A percentile compares a stretch with the other conserved stretches of the same genome.
Conservation (phyloP, 2,888 invertebrate species). For the Gymnosoma rotundatum region DNA sequence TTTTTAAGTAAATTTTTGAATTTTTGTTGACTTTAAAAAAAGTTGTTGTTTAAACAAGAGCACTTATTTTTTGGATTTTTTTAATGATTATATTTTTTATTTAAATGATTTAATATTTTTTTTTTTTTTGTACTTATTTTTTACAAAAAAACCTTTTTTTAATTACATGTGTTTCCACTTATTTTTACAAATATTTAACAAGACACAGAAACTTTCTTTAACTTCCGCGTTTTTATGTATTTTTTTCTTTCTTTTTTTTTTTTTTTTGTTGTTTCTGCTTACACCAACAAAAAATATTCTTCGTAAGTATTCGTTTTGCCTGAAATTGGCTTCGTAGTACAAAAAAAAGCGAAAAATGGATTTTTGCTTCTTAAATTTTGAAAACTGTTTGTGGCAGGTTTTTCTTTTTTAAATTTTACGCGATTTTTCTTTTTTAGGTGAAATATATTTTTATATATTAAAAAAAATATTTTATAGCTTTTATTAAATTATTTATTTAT, state of each 20-base stretch:
- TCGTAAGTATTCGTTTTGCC: slow-evolving; percentile 64
- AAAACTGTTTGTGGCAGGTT: background rate
- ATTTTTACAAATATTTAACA: slow-evolving; percentile 48
- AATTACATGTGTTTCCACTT: slow-evolving; percentile 35
- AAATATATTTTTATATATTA: slow-evolving; percentile 23
- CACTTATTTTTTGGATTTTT: slow-evolving; percentile 30
- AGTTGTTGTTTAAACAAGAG: slow-evolving; percentile 24
- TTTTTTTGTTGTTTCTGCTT: no score
- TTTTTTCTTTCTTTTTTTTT: slow-evolving; percentile 33
- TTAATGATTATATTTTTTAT: background rate
- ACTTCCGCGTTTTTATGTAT: slow-evolving; percentile 62
- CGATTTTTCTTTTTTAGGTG: background rate
- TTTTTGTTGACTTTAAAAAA: background rate
- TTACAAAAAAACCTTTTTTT: slow-evolving; percentile 15
- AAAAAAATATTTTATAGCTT: slow-evolving; percentile 26
- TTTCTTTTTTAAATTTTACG: slow-evolving; percentile 18
- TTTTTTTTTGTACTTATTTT: slow-evolving; percentile 58
- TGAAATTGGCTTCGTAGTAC: slow-evolving; percentile 57
- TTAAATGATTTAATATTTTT: slow-evolving; percentile 26
- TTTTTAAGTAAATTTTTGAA: background rate
- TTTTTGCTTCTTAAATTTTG: slow-evolving; percentile 20
- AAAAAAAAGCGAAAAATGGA: slow-evolving; percentile 45
- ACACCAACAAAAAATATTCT: slow-evolving; percentile 52
- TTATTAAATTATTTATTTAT: slow-evolving; percentile 57
- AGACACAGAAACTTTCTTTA: slow-evolving; percentile 45